These are phyloP conservation scores for Cardiocondyla obscurior DNA, from an alignment of 1,140 invertebrate species.

Conservation along the genomic window DNA sequence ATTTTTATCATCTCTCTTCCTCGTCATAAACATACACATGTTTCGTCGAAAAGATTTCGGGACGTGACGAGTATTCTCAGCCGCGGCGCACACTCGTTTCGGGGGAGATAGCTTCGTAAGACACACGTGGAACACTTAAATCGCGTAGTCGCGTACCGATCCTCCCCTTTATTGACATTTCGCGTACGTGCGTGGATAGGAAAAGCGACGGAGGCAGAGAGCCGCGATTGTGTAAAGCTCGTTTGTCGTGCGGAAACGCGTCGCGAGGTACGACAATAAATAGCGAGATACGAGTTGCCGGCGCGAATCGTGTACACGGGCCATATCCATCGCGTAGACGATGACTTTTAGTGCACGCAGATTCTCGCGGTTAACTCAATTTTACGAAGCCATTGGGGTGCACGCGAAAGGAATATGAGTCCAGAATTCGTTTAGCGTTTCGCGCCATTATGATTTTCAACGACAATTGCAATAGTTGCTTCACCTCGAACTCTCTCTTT, in stretches of 20 bases:
- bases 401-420: neutral
- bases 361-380: constrained; percentile 8
- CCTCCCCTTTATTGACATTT: neutral
- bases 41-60: neutral
- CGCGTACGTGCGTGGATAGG: neutral
- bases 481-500: too few relatives aligned
- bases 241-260: constrained; percentile 30
- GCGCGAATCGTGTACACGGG: constrained; percentile 15
- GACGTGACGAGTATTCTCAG: constrained; percentile 3
- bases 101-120: neutral
- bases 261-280: neutral
- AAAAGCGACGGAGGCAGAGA: neutral
- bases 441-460: neutral
- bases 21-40: neutral
- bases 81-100: neutral
- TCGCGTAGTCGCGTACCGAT: neutral
- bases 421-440: neutral
- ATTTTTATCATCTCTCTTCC: neutral
- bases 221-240: constrained; percentile 32
- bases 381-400: constrained; percentile 12
- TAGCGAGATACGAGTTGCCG: constrained; percentile 7
- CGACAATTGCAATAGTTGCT: neutral
- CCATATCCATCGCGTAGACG: neutral
- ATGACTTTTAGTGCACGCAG: constrained; percentile 6
- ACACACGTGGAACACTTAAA: neutral